phyloP scores from a whole-genome alignment of 2,888 invertebrate genomes.

The Megastigmus dorsalis region DNA sequence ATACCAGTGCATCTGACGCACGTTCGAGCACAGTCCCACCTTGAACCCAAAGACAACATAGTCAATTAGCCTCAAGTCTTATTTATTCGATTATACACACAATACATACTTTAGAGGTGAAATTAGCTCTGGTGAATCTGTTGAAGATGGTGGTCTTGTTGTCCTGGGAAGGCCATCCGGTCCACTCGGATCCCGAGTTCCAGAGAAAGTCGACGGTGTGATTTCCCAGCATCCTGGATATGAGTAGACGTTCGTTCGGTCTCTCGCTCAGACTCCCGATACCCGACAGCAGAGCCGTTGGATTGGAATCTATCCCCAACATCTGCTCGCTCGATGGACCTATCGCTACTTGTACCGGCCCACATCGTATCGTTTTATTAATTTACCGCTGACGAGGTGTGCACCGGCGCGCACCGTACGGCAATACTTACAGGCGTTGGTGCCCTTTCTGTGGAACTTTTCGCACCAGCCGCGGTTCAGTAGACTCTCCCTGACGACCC shows the following conservation, averaged over 20 bases:
- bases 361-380: background rate
- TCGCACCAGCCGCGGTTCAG: conserved; percentile 71
- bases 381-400: background rate
- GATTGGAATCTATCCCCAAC: conserved; percentile 64
- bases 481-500: conserved; percentile 69
- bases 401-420: too few relatives aligned
- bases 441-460: conserved; percentile 65
- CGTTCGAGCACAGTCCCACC: conserved; percentile 83
- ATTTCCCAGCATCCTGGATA: conserved; percentile 86
- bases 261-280: conserved; percentile 67
- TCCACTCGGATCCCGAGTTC: conserved; percentile 90
- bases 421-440: conserved; percentile 8
- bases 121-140: conserved; percentile 89
- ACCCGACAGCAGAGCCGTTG: conserved; percentile 66
- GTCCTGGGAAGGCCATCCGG: conserved; percentile 80
- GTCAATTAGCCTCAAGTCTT: too few relatives aligned
- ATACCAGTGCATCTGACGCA: conserved; percentile 91
- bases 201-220: conserved; percentile 91
- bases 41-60: conserved; percentile 56
- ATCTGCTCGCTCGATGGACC: conserved; percentile 38
- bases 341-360: background rate
- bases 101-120: conserved; percentile 89
- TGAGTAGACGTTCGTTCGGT: conserved; percentile 69
- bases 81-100: too few relatives aligned
- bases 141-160: conserved; percentile 83